Percentiles rank a stretch among this genome's conserved stretches.
Conservation (phyloP, 2,113 vertebrate species). For the Plectropomus leopardus region DNA sequence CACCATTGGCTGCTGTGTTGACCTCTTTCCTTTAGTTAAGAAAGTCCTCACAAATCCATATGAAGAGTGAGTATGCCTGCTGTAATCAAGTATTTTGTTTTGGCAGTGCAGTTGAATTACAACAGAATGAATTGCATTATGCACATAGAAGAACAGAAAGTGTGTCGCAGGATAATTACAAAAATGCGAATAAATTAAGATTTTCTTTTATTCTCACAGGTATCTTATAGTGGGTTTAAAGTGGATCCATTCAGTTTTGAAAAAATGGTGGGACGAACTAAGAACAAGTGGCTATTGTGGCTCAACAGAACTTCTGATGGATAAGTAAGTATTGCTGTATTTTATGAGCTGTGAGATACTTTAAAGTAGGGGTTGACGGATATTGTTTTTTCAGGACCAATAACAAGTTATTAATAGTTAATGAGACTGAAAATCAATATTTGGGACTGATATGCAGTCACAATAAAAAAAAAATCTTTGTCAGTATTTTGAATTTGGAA, state of each 20-base stretch:
- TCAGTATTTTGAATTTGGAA: no score
- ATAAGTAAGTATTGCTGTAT: constrained; percentile 59
- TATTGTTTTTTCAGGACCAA: no score
- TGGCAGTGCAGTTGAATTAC: background rate
- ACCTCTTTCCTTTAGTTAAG: constrained; percentile 92
- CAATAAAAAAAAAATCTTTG: no score
- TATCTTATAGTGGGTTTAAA: constrained; percentile 91
- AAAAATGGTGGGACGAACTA: constrained; percentile 91
- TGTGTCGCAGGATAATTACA: background rate
- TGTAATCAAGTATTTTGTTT: background rate
- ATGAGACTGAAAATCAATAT: no score
- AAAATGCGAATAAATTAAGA: background rate
- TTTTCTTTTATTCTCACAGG: constrained; percentile 79
- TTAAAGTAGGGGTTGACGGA: no score
- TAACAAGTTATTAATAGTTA: no score
- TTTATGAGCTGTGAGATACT: constrained; percentile 2
- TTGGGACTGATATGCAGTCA: no score
- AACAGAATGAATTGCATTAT: background rate
- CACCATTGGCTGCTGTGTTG: constrained; percentile 93
- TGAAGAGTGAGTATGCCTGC: constrained; percentile 90
- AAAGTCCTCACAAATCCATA: constrained; percentile 90
- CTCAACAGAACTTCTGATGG: constrained; percentile 73
- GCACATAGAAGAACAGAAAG: background rate
- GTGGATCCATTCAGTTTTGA: constrained; percentile 93
- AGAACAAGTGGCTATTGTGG: constrained; percentile 83